These are phyloP conservation scores for Rhinichthys osculus DNA, from an alignment of 2,797 vertebrate genomes.

Conservation along the genomic window DNA sequence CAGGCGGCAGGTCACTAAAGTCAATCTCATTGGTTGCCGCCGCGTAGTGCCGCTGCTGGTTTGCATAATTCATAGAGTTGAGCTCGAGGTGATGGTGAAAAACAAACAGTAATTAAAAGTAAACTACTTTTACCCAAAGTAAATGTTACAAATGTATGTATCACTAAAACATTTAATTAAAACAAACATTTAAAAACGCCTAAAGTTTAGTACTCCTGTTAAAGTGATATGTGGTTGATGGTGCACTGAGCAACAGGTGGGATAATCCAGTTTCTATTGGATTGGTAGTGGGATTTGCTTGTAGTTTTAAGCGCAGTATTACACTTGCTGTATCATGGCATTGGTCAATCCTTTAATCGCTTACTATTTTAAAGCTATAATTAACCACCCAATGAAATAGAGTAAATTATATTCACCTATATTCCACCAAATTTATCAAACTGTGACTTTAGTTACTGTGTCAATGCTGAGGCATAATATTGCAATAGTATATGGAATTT, in stretches of 20 bases:
- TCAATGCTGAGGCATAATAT: background rate
- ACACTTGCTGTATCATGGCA: slow-evolving; percentile 11
- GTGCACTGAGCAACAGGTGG: slow-evolving; percentile 31
- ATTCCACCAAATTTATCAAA: background rate
- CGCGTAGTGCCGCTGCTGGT: background rate
- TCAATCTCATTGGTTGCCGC: slow-evolving; percentile 10
- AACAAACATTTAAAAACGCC: background rate
- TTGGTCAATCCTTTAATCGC: slow-evolving; percentile 27
- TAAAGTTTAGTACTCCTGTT: background rate
- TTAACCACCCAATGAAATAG: slow-evolving; percentile 1
- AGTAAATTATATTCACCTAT: background rate
- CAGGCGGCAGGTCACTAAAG: background rate
- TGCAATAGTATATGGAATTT: background rate
- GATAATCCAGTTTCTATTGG: slow-evolving; percentile 55
- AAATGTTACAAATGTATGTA: background rate
- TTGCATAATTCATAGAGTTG: background rate
- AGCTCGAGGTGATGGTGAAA: background rate
- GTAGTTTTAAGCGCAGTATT: slow-evolving; percentile 37
- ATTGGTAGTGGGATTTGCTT: slow-evolving; percentile 54
- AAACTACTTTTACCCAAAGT: background rate
- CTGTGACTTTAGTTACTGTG: background rate
- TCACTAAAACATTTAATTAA: background rate
- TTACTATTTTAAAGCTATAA: slow-evolving; percentile 32
- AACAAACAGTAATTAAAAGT: background rate
- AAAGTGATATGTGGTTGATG: slow-evolving; percentile 4